Evolutionary conservation across 2,797 vertebrate genomes (phyloP).

Genomic region (Lagodon rhomboides): DNA sequence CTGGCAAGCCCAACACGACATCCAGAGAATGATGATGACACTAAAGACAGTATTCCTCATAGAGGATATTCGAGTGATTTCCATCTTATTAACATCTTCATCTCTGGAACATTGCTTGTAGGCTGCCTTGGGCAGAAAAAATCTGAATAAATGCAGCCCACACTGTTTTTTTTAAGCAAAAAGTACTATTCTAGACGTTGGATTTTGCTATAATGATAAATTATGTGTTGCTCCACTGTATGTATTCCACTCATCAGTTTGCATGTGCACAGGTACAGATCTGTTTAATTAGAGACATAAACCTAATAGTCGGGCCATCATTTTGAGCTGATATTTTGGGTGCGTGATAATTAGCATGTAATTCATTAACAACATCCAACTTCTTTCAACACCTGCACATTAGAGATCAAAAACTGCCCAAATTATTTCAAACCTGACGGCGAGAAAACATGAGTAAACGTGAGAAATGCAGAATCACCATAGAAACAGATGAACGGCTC

Average conservation of each 20-base stretch:
- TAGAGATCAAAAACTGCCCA: conserved; percentile 21
- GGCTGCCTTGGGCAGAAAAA: conserved; percentile 73
- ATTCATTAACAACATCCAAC: too few relatives aligned
- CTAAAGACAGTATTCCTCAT: conserved; percentile 57
- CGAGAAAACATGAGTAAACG: conserved; percentile 32
- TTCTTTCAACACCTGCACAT: conserved; percentile 15
- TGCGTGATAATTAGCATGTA: too few relatives aligned
- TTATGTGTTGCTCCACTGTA: neutral
- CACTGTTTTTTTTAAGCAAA: conserved; percentile 13
- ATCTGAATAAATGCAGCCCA: conserved; percentile 63
- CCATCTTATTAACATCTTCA: conserved; percentile 73
- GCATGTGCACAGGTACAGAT: neutral
- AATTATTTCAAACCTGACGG: conserved; percentile 50
- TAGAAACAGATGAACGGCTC: conserved; percentile 81
- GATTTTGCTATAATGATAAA: conserved; percentile 16
- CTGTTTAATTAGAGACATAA: neutral
- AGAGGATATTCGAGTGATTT: conserved; percentile 65
- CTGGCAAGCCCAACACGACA: conserved; percentile 57
- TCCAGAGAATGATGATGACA: conserved; percentile 63
- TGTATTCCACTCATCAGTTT: conserved; percentile 1
- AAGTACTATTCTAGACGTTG: conserved; percentile 39
- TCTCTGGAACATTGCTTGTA: conserved; percentile 72
- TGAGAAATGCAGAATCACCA: conserved; percentile 74
- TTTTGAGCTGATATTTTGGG: neutral
- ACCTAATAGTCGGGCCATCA: neutral